Evolutionary conservation across 1,140 invertebrate species (phyloP).

Genomic region (Dolichoris vasculosae): DNA sequence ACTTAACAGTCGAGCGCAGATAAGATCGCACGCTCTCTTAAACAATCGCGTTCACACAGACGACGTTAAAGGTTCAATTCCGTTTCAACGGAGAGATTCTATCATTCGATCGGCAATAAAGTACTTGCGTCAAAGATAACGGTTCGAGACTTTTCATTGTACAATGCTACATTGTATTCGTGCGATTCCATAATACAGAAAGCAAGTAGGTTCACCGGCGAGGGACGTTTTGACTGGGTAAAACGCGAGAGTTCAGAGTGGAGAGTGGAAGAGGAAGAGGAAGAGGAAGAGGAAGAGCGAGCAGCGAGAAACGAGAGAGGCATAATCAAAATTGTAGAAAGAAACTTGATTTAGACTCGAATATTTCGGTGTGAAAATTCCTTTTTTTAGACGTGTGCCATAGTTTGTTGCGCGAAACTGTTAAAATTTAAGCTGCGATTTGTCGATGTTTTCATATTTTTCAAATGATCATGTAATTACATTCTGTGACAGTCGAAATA

Average conservation of each 20-base stretch:
- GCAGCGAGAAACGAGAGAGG: background rate
- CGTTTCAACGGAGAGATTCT: slow-evolving; percentile 26
- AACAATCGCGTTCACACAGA: slow-evolving; percentile 49
- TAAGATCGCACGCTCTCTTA: slow-evolving; percentile 38
- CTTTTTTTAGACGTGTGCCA: background rate
- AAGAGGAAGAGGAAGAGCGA: background rate
- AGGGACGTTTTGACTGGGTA: background rate
- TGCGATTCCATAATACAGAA: slow-evolving; percentile 48
- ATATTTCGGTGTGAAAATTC: slow-evolving; percentile 14
- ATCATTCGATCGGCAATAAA: slow-evolving; percentile 53
- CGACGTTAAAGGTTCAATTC: slow-evolving; percentile 53
- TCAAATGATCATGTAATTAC: background rate
- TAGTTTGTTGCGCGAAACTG: background rate
- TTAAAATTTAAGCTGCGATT: background rate
- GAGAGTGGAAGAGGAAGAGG: background rate
- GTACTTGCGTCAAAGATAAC: slow-evolving; percentile 51
- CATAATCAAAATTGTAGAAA: slow-evolving; percentile 23
- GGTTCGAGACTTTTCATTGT: slow-evolving; percentile 47
- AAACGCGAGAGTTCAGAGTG: background rate
- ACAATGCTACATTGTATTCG: slow-evolving; percentile 49
- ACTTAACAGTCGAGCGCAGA: background rate
- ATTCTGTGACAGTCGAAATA: too few species aligned
- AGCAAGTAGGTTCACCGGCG: background rate
- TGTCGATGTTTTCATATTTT: background rate
- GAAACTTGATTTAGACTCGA: background rate